phyloP scores from a whole-genome alignment of 35 echinoderm and acorn worm genomes.

The Ophioderma brevispina region DNA sequence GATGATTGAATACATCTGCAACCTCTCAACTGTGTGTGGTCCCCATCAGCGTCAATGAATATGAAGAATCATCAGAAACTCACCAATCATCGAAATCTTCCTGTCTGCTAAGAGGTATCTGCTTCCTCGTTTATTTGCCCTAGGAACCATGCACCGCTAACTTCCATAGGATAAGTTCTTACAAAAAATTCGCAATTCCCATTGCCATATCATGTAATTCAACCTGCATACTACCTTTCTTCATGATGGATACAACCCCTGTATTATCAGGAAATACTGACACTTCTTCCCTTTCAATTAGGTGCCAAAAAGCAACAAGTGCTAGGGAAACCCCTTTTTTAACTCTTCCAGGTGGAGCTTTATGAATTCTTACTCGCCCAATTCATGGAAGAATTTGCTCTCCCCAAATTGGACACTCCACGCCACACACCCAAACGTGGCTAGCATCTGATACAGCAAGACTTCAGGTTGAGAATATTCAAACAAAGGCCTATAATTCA shows the following conservation, averaged over 20 bases:
- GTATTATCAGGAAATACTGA: slow-evolving; percentile 33
- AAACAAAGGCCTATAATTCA: background rate
- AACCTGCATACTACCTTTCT: slow-evolving; percentile 14
- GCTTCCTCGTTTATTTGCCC: slow-evolving; percentile 4
- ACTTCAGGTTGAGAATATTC: background rate
- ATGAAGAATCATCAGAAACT: background rate
- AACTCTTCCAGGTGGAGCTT: slow-evolving; percentile 48
- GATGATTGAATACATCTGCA: slow-evolving; percentile 35
- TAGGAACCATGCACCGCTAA: slow-evolving; percentile 37
- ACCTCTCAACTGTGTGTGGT: slow-evolving; percentile 48
- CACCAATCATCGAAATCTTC: slow-evolving; percentile 43
- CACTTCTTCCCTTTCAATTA: background rate
- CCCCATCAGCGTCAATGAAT: slow-evolving; percentile 41
- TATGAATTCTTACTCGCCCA: background rate
- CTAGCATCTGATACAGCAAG: background rate
- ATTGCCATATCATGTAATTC: slow-evolving; percentile 31
- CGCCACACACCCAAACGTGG: slow-evolving; percentile 24
- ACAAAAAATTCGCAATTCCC: background rate
- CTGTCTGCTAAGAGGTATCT: slow-evolving; percentile 23
- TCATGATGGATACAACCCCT: background rate
- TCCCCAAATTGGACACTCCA: background rate
- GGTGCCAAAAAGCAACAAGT: background rate
- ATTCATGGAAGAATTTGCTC: background rate
- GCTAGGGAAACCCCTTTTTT: background rate
- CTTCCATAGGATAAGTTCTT: background rate